Percentiles rank a stretch among this genome's conserved stretches.
phyloP scores from a whole-genome alignment of 2,888 invertebrate species.

The Epinotia nisella region DNA sequence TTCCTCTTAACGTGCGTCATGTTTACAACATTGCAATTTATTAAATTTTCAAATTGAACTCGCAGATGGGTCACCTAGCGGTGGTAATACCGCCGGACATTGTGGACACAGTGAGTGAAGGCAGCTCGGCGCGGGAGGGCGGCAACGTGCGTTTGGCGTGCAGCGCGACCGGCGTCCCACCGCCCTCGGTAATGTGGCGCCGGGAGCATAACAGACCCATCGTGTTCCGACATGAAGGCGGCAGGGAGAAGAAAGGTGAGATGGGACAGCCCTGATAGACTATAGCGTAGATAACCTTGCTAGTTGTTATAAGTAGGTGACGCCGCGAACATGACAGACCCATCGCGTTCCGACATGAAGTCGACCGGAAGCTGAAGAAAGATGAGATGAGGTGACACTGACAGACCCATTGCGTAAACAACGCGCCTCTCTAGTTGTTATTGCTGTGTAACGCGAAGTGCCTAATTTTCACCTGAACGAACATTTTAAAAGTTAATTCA shows the following conservation, averaged over 20 bases:
- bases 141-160: constrained; percentile 91
- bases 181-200: constrained; percentile 91
- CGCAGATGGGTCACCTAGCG: constrained; percentile 93
- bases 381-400: too few species aligned
- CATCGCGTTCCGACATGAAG: too few species aligned
- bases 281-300: neutral
- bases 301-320: too few species aligned
- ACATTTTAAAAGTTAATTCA: too few species aligned
- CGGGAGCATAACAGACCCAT: constrained; percentile 92
- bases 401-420: too few species aligned
- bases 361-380: too few species aligned
- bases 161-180: constrained; percentile 92
- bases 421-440: too few species aligned
- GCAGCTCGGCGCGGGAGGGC: constrained; percentile 91
- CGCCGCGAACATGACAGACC: too few species aligned
- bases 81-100: constrained; percentile 96
- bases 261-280: neutral
- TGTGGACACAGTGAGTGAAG: constrained; percentile 90
- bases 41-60: constrained; percentile 30
- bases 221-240: constrained; percentile 89
- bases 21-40: too few species aligned
- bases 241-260: constrained; percentile 89
- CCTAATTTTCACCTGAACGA: too few species aligned
- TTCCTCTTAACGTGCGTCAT: too few species aligned
- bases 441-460: too few species aligned